These are phyloP conservation scores for Melanotaenia trifasciata DNA, from an alignment of 2,797 vertebrate species.

Conservation along the genomic window DNA sequence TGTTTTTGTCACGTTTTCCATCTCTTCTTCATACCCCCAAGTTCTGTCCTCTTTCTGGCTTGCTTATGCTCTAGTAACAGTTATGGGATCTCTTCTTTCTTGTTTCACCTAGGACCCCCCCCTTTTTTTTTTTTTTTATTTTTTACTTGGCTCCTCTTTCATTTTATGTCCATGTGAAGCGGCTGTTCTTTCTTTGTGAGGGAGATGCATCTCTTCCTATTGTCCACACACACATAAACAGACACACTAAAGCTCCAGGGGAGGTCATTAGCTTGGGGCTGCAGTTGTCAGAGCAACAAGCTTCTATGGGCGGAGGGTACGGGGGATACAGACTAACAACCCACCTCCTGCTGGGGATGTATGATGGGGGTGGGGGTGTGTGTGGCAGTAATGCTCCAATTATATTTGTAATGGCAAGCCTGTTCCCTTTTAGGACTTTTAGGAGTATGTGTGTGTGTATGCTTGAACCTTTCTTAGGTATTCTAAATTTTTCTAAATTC, in stretches of 20 bases:
- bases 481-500: slow-evolving; percentile 49
- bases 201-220: slow-evolving; percentile 83
- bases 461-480: slow-evolving; percentile 21
- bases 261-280: slow-evolving; percentile 83
- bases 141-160: slow-evolving; percentile 55
- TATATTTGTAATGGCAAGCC: slow-evolving; percentile 70
- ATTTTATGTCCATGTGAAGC: slow-evolving; percentile 68
- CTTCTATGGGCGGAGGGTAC: slow-evolving; percentile 65
- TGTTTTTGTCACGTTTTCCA: slow-evolving; percentile 24
- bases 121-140: slow-evolving; percentile 6
- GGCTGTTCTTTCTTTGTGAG: slow-evolving; percentile 86
- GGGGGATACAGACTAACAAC: slow-evolving; percentile 73
- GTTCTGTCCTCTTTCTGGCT: slow-evolving; percentile 29
- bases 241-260: slow-evolving; percentile 75
- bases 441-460: slow-evolving; percentile 29
- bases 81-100: slow-evolving; percentile 41
- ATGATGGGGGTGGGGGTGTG: not conserved
- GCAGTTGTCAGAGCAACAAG: slow-evolving; percentile 83
- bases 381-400: slow-evolving; percentile 68
- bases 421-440: slow-evolving; percentile 46
- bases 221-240: slow-evolving; percentile 53
- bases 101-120: slow-evolving; percentile 1
- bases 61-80: slow-evolving; percentile 41
- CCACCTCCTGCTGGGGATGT: slow-evolving; percentile 71
- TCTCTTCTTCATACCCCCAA: slow-evolving; percentile 28